A percentile compares a stretch with the other conserved stretches of the same genome.
Evolutionary conservation across 2,113 vertebrate species (phyloP).

Genomic region (Cromileptes altivelis): DNA sequence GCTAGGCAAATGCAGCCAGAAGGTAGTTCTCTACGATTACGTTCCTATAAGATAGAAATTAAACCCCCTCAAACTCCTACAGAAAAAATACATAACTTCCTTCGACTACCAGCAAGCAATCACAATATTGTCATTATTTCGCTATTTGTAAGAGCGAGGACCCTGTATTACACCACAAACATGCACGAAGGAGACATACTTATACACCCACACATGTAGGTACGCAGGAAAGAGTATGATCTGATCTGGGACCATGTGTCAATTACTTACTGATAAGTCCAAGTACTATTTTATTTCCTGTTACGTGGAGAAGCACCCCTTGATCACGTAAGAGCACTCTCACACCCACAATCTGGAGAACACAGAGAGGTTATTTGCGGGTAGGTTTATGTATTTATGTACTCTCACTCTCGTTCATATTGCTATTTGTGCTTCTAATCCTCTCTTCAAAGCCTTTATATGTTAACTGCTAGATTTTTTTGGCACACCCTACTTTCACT

Average conservation of each 20-base stretch:
- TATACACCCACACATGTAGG: constrained; percentile 22
- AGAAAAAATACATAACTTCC: not conserved
- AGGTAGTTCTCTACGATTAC: not conserved
- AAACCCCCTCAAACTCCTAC: not conserved
- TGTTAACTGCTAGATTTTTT: constrained; percentile 31
- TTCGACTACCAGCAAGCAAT: not conserved
- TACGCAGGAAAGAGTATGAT: constrained; percentile 21
- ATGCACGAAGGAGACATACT: constrained; percentile 12
- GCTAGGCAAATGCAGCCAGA: not conserved
- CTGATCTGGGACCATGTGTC: not conserved
- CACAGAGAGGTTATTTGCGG: constrained; percentile 21
- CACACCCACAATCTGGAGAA: constrained; percentile 13
- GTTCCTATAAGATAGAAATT: not conserved
- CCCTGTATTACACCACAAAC: constrained; percentile 8
- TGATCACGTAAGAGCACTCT: constrained; percentile 15
- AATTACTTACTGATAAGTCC: constrained; percentile 18
- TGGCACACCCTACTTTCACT: constrained; percentile 26
- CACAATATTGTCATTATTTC: constrained; percentile 3
- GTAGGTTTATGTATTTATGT: constrained; percentile 33
- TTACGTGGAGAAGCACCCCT: constrained; percentile 4
- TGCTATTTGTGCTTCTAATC: constrained; percentile 59
- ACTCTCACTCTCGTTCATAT: constrained; percentile 11
- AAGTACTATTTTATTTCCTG: constrained; percentile 1
- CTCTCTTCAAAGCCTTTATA: constrained; percentile 34
- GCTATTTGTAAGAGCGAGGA: not conserved